Conservation (phyloP, 2,888 invertebrate species). For the Melinopterus prodromus region DNA sequence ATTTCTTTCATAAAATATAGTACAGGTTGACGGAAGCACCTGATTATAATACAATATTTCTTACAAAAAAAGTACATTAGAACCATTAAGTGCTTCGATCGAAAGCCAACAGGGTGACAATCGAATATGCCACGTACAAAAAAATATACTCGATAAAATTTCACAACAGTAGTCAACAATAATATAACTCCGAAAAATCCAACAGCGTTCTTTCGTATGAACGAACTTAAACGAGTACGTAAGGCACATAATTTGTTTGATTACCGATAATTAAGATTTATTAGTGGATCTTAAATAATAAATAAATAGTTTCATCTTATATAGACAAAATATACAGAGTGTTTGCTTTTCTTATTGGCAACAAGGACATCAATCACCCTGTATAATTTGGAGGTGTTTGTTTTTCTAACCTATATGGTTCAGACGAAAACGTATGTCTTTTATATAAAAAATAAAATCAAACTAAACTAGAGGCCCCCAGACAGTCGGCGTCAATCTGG, state of each 20-base stretch:
- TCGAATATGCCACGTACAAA: neutral
- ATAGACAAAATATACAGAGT: too few species aligned
- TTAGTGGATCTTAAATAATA: neutral
- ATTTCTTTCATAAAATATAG: constrained; percentile 4
- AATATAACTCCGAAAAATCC: neutral
- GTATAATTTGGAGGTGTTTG: too few species aligned
- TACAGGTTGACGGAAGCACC: neutral
- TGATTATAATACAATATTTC: neutral
- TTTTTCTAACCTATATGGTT: too few species aligned
- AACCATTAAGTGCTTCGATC: neutral
- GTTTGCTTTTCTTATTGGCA: too few species aligned
- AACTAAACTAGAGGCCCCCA: constrained; percentile 74
- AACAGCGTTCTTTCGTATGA: neutral
- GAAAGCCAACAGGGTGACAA: too few species aligned
- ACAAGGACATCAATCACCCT: too few species aligned
- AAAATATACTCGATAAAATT: neutral
- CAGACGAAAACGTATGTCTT: neutral
- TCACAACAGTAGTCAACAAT: neutral
- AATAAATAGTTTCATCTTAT: neutral
- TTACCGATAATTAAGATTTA: neutral
- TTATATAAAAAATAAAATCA: constrained; percentile 11
- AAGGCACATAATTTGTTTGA: neutral
- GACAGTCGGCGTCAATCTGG: constrained; percentile 55
- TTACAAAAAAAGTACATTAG: neutral
- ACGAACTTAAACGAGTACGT: neutral